A percentile compares a stretch with the other conserved stretches of the same genome.
Evolutionary conservation across 1,140 invertebrate genomes (phyloP).

Genomic region (Arion vulgaris): DNA sequence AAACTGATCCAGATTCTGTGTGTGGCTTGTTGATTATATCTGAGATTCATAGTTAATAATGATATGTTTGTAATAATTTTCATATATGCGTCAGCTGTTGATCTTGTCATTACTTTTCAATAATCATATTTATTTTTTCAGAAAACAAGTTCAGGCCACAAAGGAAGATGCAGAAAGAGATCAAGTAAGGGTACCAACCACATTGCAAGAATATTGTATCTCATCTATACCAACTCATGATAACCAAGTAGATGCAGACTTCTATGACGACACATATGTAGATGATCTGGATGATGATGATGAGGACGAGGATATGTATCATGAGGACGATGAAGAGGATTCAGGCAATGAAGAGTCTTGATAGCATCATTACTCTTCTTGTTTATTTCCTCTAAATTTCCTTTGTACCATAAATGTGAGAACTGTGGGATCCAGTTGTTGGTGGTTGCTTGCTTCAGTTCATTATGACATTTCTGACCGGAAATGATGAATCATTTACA

Average conservation of each 20-base stretch:
- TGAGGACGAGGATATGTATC: slow-evolving; percentile 63
- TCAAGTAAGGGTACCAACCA: slow-evolving; percentile 95
- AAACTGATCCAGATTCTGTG: too few species aligned
- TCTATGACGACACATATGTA: slow-evolving; percentile 71
- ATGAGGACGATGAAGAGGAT: slow-evolving; percentile 69
- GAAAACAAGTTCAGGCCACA: slow-evolving; percentile 96
- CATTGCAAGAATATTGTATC: slow-evolving; percentile 92
- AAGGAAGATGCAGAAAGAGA: slow-evolving; percentile 96
- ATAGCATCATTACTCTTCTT: slow-evolving; percentile 44
- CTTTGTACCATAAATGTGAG: not conserved
- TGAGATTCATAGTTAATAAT: too few species aligned
- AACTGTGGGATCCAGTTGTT: not conserved
- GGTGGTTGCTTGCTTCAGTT: slow-evolving; percentile 6
- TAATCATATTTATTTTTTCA: slow-evolving; percentile 73
- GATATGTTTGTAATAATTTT: too few species aligned
- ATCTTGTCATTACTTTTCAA: too few species aligned
- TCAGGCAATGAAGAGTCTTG: slow-evolving; percentile 68
- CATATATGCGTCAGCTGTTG: too few species aligned
- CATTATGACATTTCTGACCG: not conserved
- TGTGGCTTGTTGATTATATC: too few species aligned
- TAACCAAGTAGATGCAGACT: slow-evolving; percentile 62
- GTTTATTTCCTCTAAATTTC: slow-evolving; percentile 19
- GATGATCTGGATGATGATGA: slow-evolving; percentile 70
- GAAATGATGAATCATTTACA: not conserved
- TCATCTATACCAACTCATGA: slow-evolving; percentile 62